Conservation (phyloP, 2,113 vertebrate species). For the Corythornis cristatus region DNA sequence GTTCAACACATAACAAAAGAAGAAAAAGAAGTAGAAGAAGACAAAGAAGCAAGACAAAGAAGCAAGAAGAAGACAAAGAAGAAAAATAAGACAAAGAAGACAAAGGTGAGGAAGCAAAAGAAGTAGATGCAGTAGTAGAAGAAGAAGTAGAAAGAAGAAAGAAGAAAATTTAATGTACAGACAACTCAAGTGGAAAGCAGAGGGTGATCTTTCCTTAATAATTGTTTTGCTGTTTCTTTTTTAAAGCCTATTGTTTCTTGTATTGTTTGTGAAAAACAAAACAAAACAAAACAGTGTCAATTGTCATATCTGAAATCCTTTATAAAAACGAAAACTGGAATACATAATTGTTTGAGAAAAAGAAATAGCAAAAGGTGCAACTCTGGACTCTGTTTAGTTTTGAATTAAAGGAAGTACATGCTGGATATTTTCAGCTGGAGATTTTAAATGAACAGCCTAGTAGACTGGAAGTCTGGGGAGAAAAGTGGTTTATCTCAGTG, state of each 20-base stretch:
- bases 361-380: background rate
- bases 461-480: background rate
- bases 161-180: background rate
- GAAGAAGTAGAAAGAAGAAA: background rate
- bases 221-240: background rate
- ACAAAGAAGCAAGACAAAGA: too few species aligned
- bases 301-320: background rate
- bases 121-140: too few species aligned
- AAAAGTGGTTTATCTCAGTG: background rate
- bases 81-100: background rate
- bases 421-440: background rate
- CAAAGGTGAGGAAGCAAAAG: too few species aligned
- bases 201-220: background rate
- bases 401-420: background rate
- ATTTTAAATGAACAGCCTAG: background rate
- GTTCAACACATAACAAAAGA: background rate
- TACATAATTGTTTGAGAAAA: background rate
- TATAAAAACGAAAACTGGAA: background rate
- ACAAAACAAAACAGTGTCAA: background rate
- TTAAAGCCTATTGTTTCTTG: rapidly evolving
- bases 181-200: background rate
- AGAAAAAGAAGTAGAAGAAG: background rate
- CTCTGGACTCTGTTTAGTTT: background rate
- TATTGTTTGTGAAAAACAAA: rapidly evolving
- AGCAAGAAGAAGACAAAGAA: background rate